phyloP scores from a whole-genome alignment of 64 coral and sea anemone genomes.

The Dendrophyllia cribrosa region DNA sequence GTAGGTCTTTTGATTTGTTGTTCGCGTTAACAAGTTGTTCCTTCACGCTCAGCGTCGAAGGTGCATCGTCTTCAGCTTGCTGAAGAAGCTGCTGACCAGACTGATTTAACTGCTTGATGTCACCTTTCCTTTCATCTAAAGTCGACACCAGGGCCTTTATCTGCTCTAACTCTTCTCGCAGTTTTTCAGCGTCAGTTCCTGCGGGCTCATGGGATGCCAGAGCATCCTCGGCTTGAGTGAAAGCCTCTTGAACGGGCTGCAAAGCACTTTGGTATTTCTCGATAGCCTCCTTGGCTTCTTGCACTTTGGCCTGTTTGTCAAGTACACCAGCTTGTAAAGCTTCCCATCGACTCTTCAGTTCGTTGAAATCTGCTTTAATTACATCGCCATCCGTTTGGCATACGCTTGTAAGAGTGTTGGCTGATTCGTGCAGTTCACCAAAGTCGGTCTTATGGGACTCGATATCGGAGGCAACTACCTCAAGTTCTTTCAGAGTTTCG shows the following conservation, averaged over 20 bases:
- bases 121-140: conserved; percentile 92
- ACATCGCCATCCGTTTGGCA: conserved; percentile 79
- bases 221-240: conserved; percentile 86
- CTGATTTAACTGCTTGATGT: conserved; percentile 87
- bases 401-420: conserved; percentile 51
- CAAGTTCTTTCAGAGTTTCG: conserved; percentile 68
- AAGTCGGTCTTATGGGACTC: conserved; percentile 69
- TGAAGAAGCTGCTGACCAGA: conserved; percentile 86
- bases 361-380: conserved; percentile 82
- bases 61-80: conserved; percentile 63
- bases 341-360: conserved; percentile 82
- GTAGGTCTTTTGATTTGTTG: conserved; percentile 79
- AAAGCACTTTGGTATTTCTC: conserved; percentile 90
- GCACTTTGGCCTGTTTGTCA: conserved; percentile 70
- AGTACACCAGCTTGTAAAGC: conserved; percentile 42
- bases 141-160: conserved; percentile 84
- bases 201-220: conserved; percentile 70
- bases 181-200: conserved; percentile 81
- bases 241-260: conserved; percentile 93
- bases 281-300: conserved; percentile 77
- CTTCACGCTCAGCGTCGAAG: conserved; percentile 61
- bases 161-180: conserved; percentile 73
- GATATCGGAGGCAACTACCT: conserved; percentile 67
- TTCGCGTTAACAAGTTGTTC: conserved; percentile 82
- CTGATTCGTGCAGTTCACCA: conserved; percentile 51